Base-by-base conservation (phyloP, 1,140 invertebrate genomes). In the Thrips palmi region DNA sequence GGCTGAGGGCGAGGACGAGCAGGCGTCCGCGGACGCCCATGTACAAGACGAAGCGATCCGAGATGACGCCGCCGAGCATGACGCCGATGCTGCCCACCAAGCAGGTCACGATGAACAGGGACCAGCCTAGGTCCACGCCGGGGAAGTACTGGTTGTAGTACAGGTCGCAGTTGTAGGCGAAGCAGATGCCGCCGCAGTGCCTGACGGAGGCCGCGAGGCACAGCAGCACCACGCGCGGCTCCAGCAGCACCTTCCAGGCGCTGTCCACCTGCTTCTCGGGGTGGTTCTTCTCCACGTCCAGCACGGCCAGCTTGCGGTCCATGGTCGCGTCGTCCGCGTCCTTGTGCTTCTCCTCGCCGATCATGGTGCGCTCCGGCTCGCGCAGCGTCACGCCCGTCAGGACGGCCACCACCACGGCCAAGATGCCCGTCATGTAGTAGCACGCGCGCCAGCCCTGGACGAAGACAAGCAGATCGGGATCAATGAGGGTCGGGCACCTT, bases 81-180 rank as follows among this genome's bases (percentile, higher is more conserved):
- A 91, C 85, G 15, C 88, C 87, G 15, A 89, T 65, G 42, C 73
- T 81, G 1, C 87, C 88, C 46, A 87, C 78, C 14, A 77, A 71
- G 38, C 87, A 85, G 7, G 82, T 86, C 6, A 85, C 81, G 2
- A 73, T 74, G 51, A 86, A 86, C 33, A 88, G 58, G 79, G 79
- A 85, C 72, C 80, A 83, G 46, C 81, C 79, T 7, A 86, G 66
- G 60, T 87, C 80, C 41, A 79, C 75, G 43, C 84, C 79, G 0
- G 83, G 83, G 56, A 84, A 87, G 54, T 86, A 86, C 22, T 72
- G 72, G 37, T 81, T 69, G 53, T 86, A 89, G 55, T 85, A 88
- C 19, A 86, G 63, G 56, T 87, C 82, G 5, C 82, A 83, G 54
- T 88, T 87, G 63, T 87, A 88, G 0, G 83, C 81, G 53, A 87